Evolutionary conservation across 2,797 vertebrate species (phyloP).

Genomic region (Champsocephalus gunnari): DNA sequence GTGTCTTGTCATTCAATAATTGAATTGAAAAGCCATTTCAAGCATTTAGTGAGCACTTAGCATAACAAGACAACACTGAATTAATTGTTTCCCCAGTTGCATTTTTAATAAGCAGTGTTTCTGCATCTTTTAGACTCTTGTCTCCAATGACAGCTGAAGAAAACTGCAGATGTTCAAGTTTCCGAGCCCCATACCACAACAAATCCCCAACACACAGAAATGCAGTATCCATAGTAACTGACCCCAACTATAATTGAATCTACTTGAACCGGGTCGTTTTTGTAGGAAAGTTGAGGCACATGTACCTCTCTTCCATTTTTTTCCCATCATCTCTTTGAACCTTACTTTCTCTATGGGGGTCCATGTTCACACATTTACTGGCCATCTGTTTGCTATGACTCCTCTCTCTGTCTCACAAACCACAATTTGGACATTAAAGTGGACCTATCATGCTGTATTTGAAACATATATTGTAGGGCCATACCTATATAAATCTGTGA

Average conservation of each 20-base stretch:
- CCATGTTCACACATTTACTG: constrained; percentile 18
- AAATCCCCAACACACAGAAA: constrained; percentile 9
- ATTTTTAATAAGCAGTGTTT: constrained; percentile 31
- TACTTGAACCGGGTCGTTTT: neutral
- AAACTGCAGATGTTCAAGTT: constrained; percentile 1
- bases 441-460: too few relatives aligned
- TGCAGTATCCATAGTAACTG: neutral
- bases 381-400: constrained; percentile 43
- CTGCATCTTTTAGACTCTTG: neutral
- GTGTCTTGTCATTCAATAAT: constrained; percentile 1
- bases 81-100: constrained; percentile 18
- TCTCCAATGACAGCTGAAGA: neutral
- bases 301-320: neutral
- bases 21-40: constrained; percentile 3
- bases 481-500: too few relatives aligned
- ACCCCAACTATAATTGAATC: neutral
- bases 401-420: neutral
- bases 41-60: constrained; percentile 3
- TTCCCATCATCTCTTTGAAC: neutral
- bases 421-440: constrained; percentile 7
- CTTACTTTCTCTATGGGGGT: neutral
- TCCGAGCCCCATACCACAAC: constrained; percentile 10
- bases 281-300: neutral
- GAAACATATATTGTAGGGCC: too few relatives aligned
- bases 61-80: neutral